Percentiles rank a stretch among this genome's conserved stretches.
These are phyloP conservation scores for Hyphantria cunea DNA, from an alignment of 1,140 invertebrate genomes.

Conservation along the genomic window DNA sequence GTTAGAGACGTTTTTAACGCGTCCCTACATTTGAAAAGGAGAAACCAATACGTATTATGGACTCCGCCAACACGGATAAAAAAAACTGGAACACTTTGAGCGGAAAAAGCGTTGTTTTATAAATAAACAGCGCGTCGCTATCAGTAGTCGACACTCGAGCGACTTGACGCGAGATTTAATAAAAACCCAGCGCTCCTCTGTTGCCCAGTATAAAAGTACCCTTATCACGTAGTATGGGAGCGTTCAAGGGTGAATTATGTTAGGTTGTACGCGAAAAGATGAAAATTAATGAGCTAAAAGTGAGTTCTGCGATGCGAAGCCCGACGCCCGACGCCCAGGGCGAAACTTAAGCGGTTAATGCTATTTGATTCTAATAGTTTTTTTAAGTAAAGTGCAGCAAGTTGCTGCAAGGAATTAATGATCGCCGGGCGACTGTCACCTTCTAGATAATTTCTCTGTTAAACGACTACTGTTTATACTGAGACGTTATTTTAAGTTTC, in stretches of 20 bases:
- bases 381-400: too few species aligned
- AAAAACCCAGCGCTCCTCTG: conserved; percentile 56
- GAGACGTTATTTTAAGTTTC: conserved; percentile 32
- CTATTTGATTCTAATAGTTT: too few species aligned
- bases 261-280: conserved; percentile 67
- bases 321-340: too few species aligned
- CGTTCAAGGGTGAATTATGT: conserved; percentile 78
- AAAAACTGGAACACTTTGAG: conserved; percentile 63
- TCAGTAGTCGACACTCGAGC: conserved; percentile 74
- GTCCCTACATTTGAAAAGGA: conserved; percentile 54
- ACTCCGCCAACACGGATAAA: conserved; percentile 33
- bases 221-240: conserved; percentile 74
- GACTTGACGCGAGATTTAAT: conserved; percentile 70
- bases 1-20: conserved; percentile 53
- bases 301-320: conserved; percentile 53
- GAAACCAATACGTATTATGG: conserved; percentile 46
- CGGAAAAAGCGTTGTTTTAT: conserved; percentile 74
- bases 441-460: conserved; percentile 34
- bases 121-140: conserved; percentile 74
- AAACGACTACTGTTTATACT: conserved; percentile 37
- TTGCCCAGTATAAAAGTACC: conserved; percentile 57
- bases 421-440: conserved; percentile 31
- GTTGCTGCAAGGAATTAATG: conserved; percentile 35
- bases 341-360: too few species aligned
- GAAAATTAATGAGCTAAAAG: conserved; percentile 79